Evolutionary conservation across 2,797 vertebrate genomes (phyloP), one percentile per base, ranked within the genome.

Genomic region (Ctenopoma kingsleyae): DNA sequence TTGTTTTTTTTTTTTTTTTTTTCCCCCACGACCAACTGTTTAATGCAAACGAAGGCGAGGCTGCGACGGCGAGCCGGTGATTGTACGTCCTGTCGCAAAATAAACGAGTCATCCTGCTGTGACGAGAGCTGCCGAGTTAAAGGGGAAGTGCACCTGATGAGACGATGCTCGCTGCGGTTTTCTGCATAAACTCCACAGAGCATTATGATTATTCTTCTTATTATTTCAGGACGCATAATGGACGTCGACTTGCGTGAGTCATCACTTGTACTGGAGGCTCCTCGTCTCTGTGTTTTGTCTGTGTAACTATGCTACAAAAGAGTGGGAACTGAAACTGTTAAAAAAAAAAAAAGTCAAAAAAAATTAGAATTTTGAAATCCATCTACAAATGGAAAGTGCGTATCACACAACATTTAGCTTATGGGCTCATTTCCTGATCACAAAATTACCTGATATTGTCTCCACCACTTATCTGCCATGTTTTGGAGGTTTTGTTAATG

Each of bases 21-120:
- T 8, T 1, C 4, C 17, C 17, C 9, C 20, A 23, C 13, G 38
- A 49, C 32, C 38, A 20, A 13, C 27, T 15, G 23, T 47, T 69
- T 58, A 13, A 15, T 9, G 8, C 9, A 32, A 57, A 53, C 71
- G 5, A 17, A 61, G 67, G 41, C 3, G n/a, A 71, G 25, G 27
- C 11, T 30, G 68, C 68, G 41, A 58, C 58, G 32, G 46, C 12
- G 60, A 76, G 71, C 85, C 83, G 81, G 86, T 48, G 59, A 27
- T 5, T 67, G 13, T 67, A 76, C 86, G 86, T 69, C 68, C 32
- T 76, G 94, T 93, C 94, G 94, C 84, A 90, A 93, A 91, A 84
- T 57, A 76, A 17, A 71, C 54, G 70, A 83, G 77, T 78, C 78
- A 80, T 79, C 62, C 7, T 50, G 61, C 50, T 48, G 72, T 91